Evolutionary conservation across 1,140 invertebrate species (phyloP), one percentile per base, ranked within the genome.

Genomic region (Drosophila serrata): DNA sequence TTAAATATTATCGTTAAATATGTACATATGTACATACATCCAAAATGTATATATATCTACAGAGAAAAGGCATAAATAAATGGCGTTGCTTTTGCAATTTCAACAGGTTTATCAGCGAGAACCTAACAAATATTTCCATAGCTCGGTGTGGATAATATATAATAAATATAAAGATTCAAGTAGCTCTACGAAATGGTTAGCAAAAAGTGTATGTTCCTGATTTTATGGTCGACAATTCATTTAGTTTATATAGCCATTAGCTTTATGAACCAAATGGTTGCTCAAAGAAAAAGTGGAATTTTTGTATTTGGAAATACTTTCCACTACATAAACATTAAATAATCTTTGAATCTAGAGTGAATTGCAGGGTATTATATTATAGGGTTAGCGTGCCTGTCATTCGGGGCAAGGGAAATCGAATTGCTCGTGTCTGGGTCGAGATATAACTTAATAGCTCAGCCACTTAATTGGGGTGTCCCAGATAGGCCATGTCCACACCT

Each of bases 401-500:
- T 65, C 29, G 12, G 19, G 27, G 19, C 33, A 27, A 8, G 15
- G 35, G 35, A 29, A 49, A 68, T 68, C 59, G 43, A 68, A 64
- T 63, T 63, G 35, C 6, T 49, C 5, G 35, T 22, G 56, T 65
- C 57, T 65, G 56, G 9, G 33, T n/a, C 27, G 33, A 48, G 24
- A 42, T 63, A 64, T 68, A 49, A 64, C 33, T 65, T 51, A 64
- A 68, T 51, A 49, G 45, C 45, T 29, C 40, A 24, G 43, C 27
- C 64, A 64, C 43, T 64, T 67, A 67, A 67, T 62, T 64, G 59
- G 43, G 63, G 33, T 48, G 27, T 62, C 43, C 59, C 64, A 67
- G 33, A 49, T 67, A 67, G 64, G 42, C 57, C 57, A 29, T 19
- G 42, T 40, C 19, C 61, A 53, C 65, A 69, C 65, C 65, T 69